A percentile compares a stretch with the other conserved stretches of the same genome.
Conservation (phyloP, 2,113 vertebrate species). For the Caretta caretta region DNA sequence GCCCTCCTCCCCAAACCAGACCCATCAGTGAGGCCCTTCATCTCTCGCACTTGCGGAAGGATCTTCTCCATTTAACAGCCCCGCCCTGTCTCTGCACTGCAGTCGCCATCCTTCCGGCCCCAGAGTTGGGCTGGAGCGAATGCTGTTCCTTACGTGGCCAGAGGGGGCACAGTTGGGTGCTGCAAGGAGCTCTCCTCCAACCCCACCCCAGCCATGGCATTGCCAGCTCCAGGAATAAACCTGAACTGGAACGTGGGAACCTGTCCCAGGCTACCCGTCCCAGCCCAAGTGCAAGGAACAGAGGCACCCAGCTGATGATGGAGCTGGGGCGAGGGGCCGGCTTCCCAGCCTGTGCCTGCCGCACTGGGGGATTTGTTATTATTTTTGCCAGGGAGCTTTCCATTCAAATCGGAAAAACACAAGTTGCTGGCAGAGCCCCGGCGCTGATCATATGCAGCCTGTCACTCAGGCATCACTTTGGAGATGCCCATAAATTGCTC, state of each 20-base stretch:
- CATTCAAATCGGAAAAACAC: conserved; percentile 57
- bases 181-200: too few relatives aligned
- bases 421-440: conserved; percentile 63
- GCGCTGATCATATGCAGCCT: conserved; percentile 66
- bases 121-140: too few relatives aligned
- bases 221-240: too few relatives aligned
- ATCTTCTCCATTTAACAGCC: too few relatives aligned
- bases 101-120: too few relatives aligned
- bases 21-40: too few relatives aligned
- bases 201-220: too few relatives aligned
- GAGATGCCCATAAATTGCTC: conserved; percentile 80
- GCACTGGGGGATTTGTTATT: background rate
- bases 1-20: background rate
- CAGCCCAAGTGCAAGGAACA: background rate
- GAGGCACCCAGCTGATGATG: background rate
- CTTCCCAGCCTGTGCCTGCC: background rate
- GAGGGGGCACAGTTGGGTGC: background rate
- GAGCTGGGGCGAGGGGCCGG: background rate
- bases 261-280: background rate
- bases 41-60: too few relatives aligned
- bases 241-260: background rate
- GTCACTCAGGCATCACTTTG: conserved; percentile 78
- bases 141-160: too few relatives aligned
- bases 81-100: too few relatives aligned
- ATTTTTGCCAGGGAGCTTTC: background rate